These are phyloP conservation scores for Holothuria glaberrima DNA, from an alignment of 35 echinoderm and acorn worm genomes.

Conservation along the genomic window DNA sequence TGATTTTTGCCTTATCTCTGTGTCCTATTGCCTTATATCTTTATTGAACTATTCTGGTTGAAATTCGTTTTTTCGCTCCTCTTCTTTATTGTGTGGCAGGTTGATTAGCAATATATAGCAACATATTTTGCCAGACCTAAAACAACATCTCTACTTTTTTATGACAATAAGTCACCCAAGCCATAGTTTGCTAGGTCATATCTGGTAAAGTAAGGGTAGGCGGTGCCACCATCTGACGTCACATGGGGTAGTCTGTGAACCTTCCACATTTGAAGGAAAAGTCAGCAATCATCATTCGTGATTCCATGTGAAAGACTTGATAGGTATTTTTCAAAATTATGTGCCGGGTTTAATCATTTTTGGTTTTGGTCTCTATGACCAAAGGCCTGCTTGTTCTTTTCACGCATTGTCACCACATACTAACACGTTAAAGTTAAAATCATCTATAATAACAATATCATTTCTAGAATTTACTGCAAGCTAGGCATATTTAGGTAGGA, in stretches of 20 bases:
- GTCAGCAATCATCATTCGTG: too few relatives aligned
- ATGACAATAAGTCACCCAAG: background rate
- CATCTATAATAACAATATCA: background rate
- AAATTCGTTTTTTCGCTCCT: too few relatives aligned
- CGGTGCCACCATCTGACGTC: too few relatives aligned
- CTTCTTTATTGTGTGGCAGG: too few relatives aligned
- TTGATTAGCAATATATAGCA: background rate
- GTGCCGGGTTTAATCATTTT: too few relatives aligned
- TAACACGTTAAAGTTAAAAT: slow-evolving; percentile 14
- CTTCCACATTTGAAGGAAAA: too few relatives aligned
- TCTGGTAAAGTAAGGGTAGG: too few relatives aligned
- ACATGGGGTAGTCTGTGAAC: too few relatives aligned
- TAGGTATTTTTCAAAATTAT: too few relatives aligned
- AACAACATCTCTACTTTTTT: background rate
- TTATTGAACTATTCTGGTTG: slow-evolving; percentile 13
- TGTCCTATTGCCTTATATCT: background rate
- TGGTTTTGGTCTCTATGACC: too few relatives aligned
- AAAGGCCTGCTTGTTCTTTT: background rate
- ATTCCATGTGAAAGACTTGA: too few relatives aligned
- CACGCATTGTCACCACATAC: background rate
- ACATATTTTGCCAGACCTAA: background rate
- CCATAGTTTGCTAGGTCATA: background rate
- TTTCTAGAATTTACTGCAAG: background rate
- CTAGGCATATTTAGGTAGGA: background rate
- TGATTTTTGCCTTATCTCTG: background rate